A percentile compares a stretch with the other conserved stretches of the same genome.
Evolutionary conservation across 2,888 invertebrate genomes (phyloP).

Genomic region (Brachylomia viminalis): DNA sequence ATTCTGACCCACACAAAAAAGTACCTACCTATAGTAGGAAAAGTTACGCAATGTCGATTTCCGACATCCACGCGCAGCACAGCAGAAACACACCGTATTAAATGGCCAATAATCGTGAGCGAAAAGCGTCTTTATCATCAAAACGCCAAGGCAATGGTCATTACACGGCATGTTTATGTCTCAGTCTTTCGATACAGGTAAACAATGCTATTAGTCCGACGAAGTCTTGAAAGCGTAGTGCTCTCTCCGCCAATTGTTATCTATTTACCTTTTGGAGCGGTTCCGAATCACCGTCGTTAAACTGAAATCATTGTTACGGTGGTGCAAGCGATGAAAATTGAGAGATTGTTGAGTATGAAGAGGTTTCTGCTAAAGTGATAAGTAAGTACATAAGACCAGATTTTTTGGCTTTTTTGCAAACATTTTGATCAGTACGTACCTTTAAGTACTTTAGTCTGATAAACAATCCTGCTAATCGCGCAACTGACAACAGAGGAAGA

Average conservation of each 20-base stretch:
- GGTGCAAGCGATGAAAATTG: conserved; percentile 37
- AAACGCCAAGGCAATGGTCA: conserved; percentile 12
- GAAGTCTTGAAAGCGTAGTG: conserved; percentile 66
- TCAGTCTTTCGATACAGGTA: conserved; percentile 9
- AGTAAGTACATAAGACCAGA: neutral
- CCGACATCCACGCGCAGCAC: neutral
- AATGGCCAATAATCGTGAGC: conserved; percentile 13
- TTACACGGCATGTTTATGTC: conserved; percentile 30
- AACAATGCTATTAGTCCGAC: conserved; percentile 69
- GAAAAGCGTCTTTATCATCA: conserved; percentile 9
- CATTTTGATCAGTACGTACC: too few relatives aligned
- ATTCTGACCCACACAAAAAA: too few relatives aligned
- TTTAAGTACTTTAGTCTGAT: neutral
- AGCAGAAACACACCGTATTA: neutral
- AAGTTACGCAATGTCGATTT: neutral
- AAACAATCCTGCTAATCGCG: neutral
- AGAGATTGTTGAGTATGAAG: conserved; percentile 1
- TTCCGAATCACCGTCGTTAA: conserved; percentile 65
- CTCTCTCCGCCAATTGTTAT: conserved; percentile 80
- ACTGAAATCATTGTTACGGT: conserved; percentile 55
- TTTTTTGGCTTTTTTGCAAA: too few relatives aligned
- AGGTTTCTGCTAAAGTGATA: neutral
- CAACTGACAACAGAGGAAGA: neutral
- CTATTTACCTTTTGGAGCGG: conserved; percentile 75
- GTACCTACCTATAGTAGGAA: neutral